Evolutionary conservation across 2,888 invertebrate species (phyloP).

Genomic region (Acrobasis suavella): DNA sequence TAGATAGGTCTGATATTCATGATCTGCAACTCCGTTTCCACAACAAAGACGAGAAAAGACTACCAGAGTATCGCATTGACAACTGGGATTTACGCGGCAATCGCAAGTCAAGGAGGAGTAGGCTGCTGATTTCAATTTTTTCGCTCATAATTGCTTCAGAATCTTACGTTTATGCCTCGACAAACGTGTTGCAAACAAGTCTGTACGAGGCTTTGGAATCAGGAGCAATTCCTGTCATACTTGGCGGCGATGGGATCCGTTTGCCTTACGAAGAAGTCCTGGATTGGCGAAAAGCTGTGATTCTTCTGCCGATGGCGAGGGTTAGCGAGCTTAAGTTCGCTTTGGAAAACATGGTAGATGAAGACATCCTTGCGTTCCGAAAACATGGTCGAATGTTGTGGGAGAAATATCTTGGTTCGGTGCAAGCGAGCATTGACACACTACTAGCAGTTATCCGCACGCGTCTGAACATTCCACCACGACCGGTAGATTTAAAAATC

Average conservation of each 20-base stretch:
- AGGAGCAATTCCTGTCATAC: slow-evolving; percentile 95
- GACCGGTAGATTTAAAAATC: slow-evolving; percentile 92
- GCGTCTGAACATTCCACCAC: slow-evolving; percentile 92
- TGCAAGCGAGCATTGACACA: slow-evolving; percentile 92
- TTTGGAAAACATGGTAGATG: slow-evolving; percentile 91
- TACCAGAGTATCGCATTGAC: slow-evolving; percentile 79
- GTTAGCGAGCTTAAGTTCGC: slow-evolving; percentile 96
- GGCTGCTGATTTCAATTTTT: slow-evolving; percentile 92
- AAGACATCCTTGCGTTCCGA: slow-evolving; percentile 91
- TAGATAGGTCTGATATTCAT: slow-evolving; percentile 48
- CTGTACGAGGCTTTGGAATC: slow-evolving; percentile 93
- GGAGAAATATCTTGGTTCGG: slow-evolving; percentile 95
- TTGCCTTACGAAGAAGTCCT: slow-evolving; percentile 93
- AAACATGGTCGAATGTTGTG: slow-evolving; percentile 94
- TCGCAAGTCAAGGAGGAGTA: slow-evolving; percentile 87
- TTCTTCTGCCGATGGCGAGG: slow-evolving; percentile 88
- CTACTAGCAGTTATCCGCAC: slow-evolving; percentile 90
- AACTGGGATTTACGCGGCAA: slow-evolving; percentile 95
- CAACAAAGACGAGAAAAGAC: slow-evolving; percentile 89
- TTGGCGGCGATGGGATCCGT: slow-evolving; percentile 89
- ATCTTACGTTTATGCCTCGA: slow-evolving; percentile 85
- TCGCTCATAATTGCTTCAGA: slow-evolving; percentile 91
- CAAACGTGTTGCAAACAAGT: slow-evolving; percentile 88
- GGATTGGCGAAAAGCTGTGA: slow-evolving; percentile 87
- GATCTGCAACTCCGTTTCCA: slow-evolving; percentile 91